phyloP scores from a whole-genome alignment of 2,888 invertebrate species.

The Heliconius sara region DNA sequence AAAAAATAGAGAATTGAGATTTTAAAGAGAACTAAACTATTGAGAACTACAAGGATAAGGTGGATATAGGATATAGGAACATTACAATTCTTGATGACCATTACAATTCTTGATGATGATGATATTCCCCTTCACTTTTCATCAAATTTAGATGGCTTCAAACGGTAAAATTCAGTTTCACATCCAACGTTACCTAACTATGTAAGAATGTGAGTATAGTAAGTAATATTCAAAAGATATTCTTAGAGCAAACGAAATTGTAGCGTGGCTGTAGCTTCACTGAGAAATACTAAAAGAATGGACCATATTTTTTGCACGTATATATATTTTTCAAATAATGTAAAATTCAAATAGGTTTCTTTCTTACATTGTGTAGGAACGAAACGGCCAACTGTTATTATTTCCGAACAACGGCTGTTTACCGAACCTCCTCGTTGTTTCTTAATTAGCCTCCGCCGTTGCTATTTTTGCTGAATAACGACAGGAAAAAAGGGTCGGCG shows the following conservation, averaged over 20 bases:
- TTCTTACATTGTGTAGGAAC: slow-evolving; percentile 33
- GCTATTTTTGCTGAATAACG: slow-evolving; percentile 41
- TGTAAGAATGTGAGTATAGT: background rate
- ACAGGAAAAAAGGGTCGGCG: slow-evolving; percentile 37
- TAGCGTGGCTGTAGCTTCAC: background rate
- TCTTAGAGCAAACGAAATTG: slow-evolving; percentile 6
- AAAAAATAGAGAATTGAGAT: too few relatives aligned
- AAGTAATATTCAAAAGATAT: background rate
- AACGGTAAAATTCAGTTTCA: background rate
- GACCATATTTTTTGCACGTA: slow-evolving; percentile 6
- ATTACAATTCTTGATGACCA: background rate
- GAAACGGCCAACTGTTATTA: slow-evolving; percentile 40
- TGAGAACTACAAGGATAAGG: background rate
- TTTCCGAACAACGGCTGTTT: slow-evolving; percentile 43
- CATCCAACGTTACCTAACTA: background rate
- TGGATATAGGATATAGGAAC: background rate
- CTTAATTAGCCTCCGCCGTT: slow-evolving; percentile 44
- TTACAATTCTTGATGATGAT: background rate
- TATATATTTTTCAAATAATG: slow-evolving; percentile 28
- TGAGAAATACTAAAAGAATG: slow-evolving; percentile 17
- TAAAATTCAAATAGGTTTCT: slow-evolving; percentile 30
- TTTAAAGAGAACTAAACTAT: too few relatives aligned
- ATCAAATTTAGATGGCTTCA: background rate
- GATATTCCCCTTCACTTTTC: background rate
- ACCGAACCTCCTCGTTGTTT: slow-evolving; percentile 44